A percentile compares a stretch with the other conserved stretches of the same genome.
phyloP scores from a whole-genome alignment of 1,140 invertebrate species.

The Plectrocnemia conspersa region DNA sequence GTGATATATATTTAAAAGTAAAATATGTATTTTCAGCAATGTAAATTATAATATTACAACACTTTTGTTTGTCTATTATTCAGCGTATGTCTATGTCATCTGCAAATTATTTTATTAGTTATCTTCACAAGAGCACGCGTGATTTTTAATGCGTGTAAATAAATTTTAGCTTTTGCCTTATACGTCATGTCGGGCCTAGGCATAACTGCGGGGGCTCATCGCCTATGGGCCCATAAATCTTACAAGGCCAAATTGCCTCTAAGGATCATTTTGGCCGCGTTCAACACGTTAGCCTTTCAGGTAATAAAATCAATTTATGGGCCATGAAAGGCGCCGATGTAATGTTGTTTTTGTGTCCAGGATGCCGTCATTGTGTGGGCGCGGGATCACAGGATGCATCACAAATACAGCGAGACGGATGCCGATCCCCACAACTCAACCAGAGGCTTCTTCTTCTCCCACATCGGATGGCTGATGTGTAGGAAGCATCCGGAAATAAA shows the following conservation, averaged over 20 bases:
- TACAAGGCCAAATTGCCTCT: conserved; percentile 67
- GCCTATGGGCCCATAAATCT: conserved; percentile 67
- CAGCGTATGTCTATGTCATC: too few species aligned
- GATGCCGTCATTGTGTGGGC: conserved; percentile 50
- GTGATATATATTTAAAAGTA: too few species aligned
- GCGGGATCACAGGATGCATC: conserved; percentile 57
- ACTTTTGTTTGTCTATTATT: too few species aligned
- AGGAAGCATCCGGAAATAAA: conserved; percentile 76
- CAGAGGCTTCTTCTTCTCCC: conserved; percentile 81
- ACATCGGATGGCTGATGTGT: conserved; percentile 77
- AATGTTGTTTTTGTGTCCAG: conserved; percentile 33
- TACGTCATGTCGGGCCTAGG: conserved; percentile 47
- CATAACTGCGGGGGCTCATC: conserved; percentile 69
- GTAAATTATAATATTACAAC: too few species aligned
- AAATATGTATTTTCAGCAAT: too few species aligned
- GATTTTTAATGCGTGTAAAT: too few species aligned
- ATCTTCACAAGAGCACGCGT: too few species aligned
- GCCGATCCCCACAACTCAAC: conserved; percentile 61
- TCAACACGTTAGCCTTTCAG: conserved; percentile 65
- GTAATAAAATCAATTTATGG: conserved; percentile 46
- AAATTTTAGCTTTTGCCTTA: not conserved
- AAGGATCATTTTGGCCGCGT: conserved; percentile 56
- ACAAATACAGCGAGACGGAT: conserved; percentile 62
- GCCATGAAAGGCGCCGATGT: not conserved
- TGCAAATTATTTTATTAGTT: too few species aligned